Percentiles rank a stretch among this genome's conserved stretches.
Evolutionary conservation across 2,888 invertebrate species (phyloP).

Genomic region (Lepidochrysops patricia): DNA sequence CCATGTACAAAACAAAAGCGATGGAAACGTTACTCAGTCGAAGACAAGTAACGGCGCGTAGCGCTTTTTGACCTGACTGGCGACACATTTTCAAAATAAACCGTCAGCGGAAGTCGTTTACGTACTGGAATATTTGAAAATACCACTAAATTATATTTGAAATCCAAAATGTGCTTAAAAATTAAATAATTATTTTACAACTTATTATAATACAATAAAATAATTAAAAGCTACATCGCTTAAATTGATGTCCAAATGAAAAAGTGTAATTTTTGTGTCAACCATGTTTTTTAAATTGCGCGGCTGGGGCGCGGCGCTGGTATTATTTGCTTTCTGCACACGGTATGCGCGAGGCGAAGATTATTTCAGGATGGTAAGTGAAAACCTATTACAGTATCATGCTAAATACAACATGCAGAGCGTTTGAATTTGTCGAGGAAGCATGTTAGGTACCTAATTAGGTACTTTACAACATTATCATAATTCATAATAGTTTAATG

Average conservation of each 20-base stretch:
- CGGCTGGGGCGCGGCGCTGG: constrained; percentile 31
- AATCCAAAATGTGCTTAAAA: not conserved
- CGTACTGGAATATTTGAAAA: not conserved
- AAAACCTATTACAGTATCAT: constrained; percentile 20
- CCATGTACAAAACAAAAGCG: constrained; percentile 66
- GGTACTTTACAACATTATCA: not conserved
- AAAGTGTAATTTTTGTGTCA: constrained; percentile 29
- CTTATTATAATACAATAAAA: not conserved
- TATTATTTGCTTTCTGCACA: constrained; percentile 58
- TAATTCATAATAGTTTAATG: no score
- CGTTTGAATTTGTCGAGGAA: not conserved
- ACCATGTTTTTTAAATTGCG: constrained; percentile 43
- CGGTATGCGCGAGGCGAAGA: constrained; percentile 51
- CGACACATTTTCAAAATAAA: constrained; percentile 15
- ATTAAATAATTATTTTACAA: not conserved
- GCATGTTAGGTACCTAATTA: not conserved
- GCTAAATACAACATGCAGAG: constrained; percentile 1
- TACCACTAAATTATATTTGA: not conserved
- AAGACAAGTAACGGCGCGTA: constrained; percentile 57
- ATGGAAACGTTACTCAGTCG: constrained; percentile 64
- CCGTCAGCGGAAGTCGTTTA: not conserved
- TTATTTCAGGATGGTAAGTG: constrained; percentile 64
- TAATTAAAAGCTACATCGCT: not conserved
- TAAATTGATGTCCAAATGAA: not conserved
- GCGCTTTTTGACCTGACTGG: constrained; percentile 43